Base-by-base conservation (phyloP, 2,797 vertebrate species). In the Gadopsis bispinosus region DNA sequence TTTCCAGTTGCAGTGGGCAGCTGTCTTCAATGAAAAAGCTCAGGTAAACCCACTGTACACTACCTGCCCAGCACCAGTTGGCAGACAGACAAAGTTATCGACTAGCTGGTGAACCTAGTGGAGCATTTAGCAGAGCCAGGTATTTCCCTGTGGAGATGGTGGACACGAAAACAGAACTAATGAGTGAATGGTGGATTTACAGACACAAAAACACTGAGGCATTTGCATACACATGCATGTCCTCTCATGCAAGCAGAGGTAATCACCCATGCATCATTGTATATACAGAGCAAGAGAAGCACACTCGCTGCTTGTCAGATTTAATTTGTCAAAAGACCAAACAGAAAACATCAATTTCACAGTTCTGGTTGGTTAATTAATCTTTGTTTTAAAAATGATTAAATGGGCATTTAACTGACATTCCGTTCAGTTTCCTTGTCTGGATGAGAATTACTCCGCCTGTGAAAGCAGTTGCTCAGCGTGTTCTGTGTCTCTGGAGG, bases 331-430 rank as follows among this genome's bases (percentile, higher is more conserved):
- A 85, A 79, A 80, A 87, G 86, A 89, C 81, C 78, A 83, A 90
- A 87, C 81, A 90, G 80, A 85, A 79, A 88, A 92, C 86, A 83
- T 78, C 82, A 69, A 93, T 95, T 94, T 93, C 91, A 92, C 90
- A 92, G 89, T 78, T 89, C 79, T 82, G 87, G 87, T 83, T 90
- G 84, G 85, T 91, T 89, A 87, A 93, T 88, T 83, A 77, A 73
- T 86, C 63, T 88, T 83, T 87, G 84, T 88, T 88, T 90, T 55
- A 39, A 50, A 54, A 59, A 62, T 35, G 35, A 80, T 65, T 65
- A 29, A 70, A 67, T 63, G 16, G 45, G 55, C 62, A 75, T 47
- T 73, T 33, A 54, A 56, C 16, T 1, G 33, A 51, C 4, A 43
- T 29, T n/a, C 43, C 10, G n/a, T 37, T 39, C 17, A 29, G 37